These are phyloP conservation scores for Zeus faber DNA, from an alignment of 2,113 vertebrate species.

Conservation along the genomic window DNA sequence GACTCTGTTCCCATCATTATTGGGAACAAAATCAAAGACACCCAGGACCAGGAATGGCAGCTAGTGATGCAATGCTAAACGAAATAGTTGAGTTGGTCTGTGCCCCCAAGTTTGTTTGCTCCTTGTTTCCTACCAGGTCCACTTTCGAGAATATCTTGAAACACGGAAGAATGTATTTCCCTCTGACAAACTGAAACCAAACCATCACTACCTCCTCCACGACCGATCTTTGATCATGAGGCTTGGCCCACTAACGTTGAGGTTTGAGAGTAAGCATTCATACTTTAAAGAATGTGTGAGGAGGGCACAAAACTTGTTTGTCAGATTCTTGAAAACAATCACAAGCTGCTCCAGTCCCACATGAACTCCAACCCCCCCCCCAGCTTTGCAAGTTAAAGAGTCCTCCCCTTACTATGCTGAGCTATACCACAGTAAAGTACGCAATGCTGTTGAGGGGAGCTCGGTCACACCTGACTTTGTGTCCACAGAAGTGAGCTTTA, in stretches of 20 bases:
- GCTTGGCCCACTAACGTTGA: constrained; percentile 16
- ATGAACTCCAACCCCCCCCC: constrained; percentile 17
- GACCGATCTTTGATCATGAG: constrained; percentile 26
- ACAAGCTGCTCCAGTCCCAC: constrained; percentile 26
- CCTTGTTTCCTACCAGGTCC: constrained; percentile 18
- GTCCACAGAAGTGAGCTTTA: constrained; percentile 19
- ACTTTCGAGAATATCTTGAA: constrained; percentile 23
- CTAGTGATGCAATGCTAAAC: constrained; percentile 24
- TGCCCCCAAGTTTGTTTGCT: constrained; percentile 12
- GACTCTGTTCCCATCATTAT: constrained; percentile 30
- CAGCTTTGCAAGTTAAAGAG: constrained; percentile 13
- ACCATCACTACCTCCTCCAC: constrained; percentile 34
- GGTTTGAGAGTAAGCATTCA: constrained; percentile 28
- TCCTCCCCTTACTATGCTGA: constrained; percentile 23
- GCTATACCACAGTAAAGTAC: constrained; percentile 21
- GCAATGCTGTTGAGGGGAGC: constrained; percentile 14
- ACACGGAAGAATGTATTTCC: constrained; percentile 27
- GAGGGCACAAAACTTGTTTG: constrained; percentile 31
- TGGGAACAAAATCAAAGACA: constrained; percentile 20
- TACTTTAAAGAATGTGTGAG: constrained; percentile 32
- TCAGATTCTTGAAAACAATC: constrained; percentile 26
- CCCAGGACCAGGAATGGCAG: constrained; percentile 17
- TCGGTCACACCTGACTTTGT: not conserved
- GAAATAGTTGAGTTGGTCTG: constrained; percentile 26
- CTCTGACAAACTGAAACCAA: constrained; percentile 26